Evolutionary conservation across 2,797 vertebrate species (phyloP).

Genomic region (Erpetoichthys calabaricus): DNA sequence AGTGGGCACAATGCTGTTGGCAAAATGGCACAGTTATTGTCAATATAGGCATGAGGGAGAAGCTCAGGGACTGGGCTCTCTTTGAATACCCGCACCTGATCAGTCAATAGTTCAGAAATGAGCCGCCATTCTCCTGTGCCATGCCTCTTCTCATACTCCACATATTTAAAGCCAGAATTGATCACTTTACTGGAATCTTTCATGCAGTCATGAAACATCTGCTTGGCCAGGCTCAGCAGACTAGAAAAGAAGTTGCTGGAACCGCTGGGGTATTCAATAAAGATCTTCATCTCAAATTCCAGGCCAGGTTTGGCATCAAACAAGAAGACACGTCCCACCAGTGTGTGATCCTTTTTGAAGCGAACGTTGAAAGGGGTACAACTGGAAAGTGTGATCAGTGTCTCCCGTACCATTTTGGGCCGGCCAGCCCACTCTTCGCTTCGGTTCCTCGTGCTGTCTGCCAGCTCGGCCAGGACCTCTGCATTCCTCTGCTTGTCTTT

Average conservation of each 20-base stretch:
- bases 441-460: conserved; percentile 58
- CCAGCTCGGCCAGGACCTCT: conserved; percentile 52
- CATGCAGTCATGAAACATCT: conserved; percentile 71
- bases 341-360: conserved; percentile 73
- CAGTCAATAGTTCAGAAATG: conserved; percentile 65
- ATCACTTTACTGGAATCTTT: conserved; percentile 55
- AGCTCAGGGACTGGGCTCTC: conserved; percentile 47
- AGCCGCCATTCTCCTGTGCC: conserved; percentile 71
- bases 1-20: conserved; percentile 27
- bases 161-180: conserved; percentile 70
- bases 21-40: conserved; percentile 41
- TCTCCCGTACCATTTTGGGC: conserved; percentile 54
- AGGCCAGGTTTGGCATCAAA: conserved; percentile 58
- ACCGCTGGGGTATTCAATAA: conserved; percentile 70
- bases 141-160: conserved; percentile 74
- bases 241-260: conserved; percentile 67
- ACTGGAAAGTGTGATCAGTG: conserved; percentile 53
- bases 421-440: conserved; percentile 68
- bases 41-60: conserved; percentile 60
- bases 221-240: conserved; percentile 57
- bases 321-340: conserved; percentile 63
- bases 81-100: conserved; percentile 64
- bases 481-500: conserved; percentile 52
- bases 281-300: conserved; percentile 72
- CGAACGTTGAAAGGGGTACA: conserved; percentile 73